Conservation (phyloP, 2,888 invertebrate genomes). For the Anticlea derivata region DNA sequence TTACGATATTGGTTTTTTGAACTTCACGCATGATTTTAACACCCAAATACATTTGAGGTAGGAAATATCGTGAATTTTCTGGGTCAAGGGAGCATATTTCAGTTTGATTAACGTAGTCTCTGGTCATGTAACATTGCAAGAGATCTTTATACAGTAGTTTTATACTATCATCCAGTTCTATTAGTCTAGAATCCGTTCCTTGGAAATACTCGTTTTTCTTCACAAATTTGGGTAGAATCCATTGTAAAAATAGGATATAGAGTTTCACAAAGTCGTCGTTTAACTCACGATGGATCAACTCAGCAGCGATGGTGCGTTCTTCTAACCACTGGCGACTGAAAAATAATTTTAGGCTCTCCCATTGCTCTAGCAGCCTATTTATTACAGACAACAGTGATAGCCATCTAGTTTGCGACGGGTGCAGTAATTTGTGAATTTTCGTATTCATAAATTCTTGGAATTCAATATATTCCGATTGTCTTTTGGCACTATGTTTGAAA, state of each 20-base stretch:
- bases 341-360: constrained; percentile 5
- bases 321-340: constrained; percentile 1
- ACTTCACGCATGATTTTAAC: background rate
- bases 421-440: constrained; percentile 8
- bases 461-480: background rate
- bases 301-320: constrained; percentile 1
- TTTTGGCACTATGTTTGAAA: constrained; percentile 8
- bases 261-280: constrained; percentile 1
- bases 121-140: background rate
- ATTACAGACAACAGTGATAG: constrained; percentile 9
- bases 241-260: constrained; percentile 1
- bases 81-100: background rate
- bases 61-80: background rate
- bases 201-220: constrained; percentile 15
- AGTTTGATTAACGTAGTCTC: constrained; percentile 3
- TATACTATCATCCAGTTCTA: constrained; percentile 1
- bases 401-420: constrained; percentile 17
- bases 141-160: background rate
- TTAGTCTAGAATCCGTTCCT: background rate
- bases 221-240: constrained; percentile 16
- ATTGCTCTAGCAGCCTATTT: constrained; percentile 9
- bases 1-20: background rate
- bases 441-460: constrained; percentile 5
- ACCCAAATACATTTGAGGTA: constrained; percentile 4
- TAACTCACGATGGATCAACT: background rate